Evolutionary conservation across 1,140 invertebrate species (phyloP).

Genomic region (Gonioctena quinquepunctata): DNA sequence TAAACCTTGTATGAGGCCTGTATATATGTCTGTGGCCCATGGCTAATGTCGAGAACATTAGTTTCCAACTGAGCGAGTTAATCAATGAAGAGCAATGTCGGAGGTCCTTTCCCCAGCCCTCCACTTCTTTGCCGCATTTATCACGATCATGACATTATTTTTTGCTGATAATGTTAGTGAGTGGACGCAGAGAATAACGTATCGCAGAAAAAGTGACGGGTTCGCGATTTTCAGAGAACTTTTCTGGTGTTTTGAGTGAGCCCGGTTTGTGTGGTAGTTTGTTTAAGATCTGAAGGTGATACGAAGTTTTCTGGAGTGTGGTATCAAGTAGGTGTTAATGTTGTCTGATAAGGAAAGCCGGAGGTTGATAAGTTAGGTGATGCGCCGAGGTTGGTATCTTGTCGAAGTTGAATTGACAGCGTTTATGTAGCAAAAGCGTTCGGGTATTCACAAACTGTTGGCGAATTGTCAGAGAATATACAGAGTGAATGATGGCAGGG

Average conservation of each 20-base stretch:
- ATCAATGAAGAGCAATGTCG: slow-evolving; percentile 31
- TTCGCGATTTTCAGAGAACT: neutral
- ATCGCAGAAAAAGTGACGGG: neutral
- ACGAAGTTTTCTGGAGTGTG: too few relatives aligned
- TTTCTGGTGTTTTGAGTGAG: neutral
- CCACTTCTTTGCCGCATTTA: slow-evolving; percentile 8
- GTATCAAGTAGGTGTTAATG: neutral
- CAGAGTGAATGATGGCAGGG: too few relatives aligned
- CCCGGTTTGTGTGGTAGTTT: neutral
- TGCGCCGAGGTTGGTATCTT: too few relatives aligned
- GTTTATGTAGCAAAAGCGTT: too few relatives aligned
- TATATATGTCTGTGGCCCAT: slow-evolving; percentile 38
- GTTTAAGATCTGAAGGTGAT: neutral
- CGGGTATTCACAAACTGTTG: too few relatives aligned
- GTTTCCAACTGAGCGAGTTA: slow-evolving; percentile 45
- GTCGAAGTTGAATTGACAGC: too few relatives aligned
- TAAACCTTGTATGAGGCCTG: neutral
- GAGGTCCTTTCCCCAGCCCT: slow-evolving; percentile 28
- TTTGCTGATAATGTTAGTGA: slow-evolving; percentile 55
- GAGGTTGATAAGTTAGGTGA: too few relatives aligned
- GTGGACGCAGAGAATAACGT: slow-evolving; percentile 52
- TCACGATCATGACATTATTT: slow-evolving; percentile 4
- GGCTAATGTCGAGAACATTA: slow-evolving; percentile 49
- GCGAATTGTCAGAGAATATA: too few relatives aligned
- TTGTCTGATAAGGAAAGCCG: neutral